Conservation (phyloP, 1,140 invertebrate genomes). For the Carposina sasakii region DNA sequence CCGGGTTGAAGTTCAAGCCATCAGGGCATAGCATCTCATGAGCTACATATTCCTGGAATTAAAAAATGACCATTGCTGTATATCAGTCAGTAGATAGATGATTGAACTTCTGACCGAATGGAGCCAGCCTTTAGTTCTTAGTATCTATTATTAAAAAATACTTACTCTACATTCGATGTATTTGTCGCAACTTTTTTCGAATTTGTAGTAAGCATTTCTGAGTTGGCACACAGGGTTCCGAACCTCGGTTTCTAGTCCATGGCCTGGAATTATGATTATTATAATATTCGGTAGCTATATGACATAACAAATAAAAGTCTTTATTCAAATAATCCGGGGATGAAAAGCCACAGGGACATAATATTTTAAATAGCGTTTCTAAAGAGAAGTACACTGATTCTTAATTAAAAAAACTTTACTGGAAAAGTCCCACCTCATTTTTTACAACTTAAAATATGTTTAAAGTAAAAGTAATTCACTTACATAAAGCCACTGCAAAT, state of each 20-base stretch:
- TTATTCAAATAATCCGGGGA: too few species aligned
- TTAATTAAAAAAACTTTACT: too few species aligned
- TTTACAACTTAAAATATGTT: too few species aligned
- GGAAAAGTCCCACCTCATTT: too few species aligned
- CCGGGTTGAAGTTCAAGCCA: conserved; percentile 83
- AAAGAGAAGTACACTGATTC: too few species aligned
- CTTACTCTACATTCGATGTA: conserved; percentile 70
- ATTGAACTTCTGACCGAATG: background rate
- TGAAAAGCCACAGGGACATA: too few species aligned
- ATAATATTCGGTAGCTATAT: conserved; percentile 18
- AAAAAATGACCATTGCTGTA: background rate
- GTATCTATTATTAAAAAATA: too few species aligned
- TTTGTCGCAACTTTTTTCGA: conserved; percentile 81
- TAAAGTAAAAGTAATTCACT: too few species aligned
- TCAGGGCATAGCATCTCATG: conserved; percentile 76
- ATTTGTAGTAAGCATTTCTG: conserved; percentile 74
- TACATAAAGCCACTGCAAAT: too few species aligned
- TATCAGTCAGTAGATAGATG: background rate
- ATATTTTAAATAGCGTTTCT: too few species aligned
- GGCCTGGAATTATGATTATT: too few species aligned
- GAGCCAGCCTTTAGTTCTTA: too few species aligned
- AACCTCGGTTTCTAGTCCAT: background rate
- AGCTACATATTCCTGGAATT: conserved; percentile 32
- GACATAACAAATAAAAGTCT: conserved; percentile 15
- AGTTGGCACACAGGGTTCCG: conserved; percentile 15